Base-by-base conservation (phyloP, 2,888 invertebrate species). In the Pachycephus smyrnensis region DNA sequence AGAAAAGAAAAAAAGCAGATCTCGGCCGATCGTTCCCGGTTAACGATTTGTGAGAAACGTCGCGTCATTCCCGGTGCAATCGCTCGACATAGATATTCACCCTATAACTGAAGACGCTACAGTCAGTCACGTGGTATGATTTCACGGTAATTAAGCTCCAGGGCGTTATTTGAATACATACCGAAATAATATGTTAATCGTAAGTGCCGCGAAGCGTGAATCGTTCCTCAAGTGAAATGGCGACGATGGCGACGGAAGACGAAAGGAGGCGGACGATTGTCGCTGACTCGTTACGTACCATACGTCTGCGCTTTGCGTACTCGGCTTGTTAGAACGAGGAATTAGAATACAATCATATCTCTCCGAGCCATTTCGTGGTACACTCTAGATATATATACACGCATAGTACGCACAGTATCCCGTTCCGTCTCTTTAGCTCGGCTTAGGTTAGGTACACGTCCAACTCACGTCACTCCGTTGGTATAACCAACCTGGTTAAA, bases 311-410 rank as follows among this genome's bases (percentile, higher is more conserved):
- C 71, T 32, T 71, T 71, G 71, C 71, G 68, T 31, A 68, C 68
- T 15, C 73, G 76, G 30, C 82, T 73, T 75, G 73, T 78, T 73
- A 81, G 81, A 81, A 55, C 23, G 55, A 83, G 77, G 75, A 68
- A 76, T 75, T 78, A 77, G 81, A 83, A 83, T 79, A 81, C 80
- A 82, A 83, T 83, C 83, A 73, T 83, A 83, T 83, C 83, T 81
- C 81, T 75, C 68, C 73, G 76, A 76, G 77, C 79, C 81, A 83
- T 80, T 79, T 78, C 73, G 79, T 76, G 77, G 74, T 75, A 75
- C 69, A 9, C 55, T 9, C 3, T 37, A 3, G 3, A 1, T 12
- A 37, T 37, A 23, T 33, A 55, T 30, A n/a, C 32, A 23, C 73
- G 12, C 73, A 9, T 12, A 11, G 74, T 30, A 35, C 73, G 36